These are phyloP conservation scores for Drosophila kohkoa DNA, from an alignment of 1,140 invertebrate genomes.

Conservation along the genomic window DNA sequence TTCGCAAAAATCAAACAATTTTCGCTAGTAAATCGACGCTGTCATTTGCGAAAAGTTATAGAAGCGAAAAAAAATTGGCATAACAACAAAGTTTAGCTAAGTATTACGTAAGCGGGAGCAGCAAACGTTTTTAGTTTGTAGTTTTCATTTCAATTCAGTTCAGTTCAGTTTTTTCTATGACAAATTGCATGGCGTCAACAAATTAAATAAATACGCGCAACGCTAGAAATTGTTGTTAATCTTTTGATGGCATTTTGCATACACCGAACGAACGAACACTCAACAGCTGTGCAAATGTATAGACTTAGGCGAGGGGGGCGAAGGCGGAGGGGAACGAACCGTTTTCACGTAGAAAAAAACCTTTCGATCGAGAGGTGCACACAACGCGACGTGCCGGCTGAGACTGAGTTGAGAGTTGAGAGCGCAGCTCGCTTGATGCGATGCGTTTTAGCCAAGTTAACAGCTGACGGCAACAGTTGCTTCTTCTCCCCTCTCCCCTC, in stretches of 20 bases:
- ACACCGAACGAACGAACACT: slow-evolving; percentile 18
- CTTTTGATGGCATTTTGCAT: slow-evolving; percentile 41
- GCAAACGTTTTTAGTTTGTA: neutral
- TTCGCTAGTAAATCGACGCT: slow-evolving; percentile 43
- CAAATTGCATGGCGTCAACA: slow-evolving; percentile 69
- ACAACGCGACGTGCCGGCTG: slow-evolving; percentile 72
- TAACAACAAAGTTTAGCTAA: slow-evolving; percentile 34
- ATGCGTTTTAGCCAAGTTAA: slow-evolving; percentile 66
- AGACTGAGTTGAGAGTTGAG: slow-evolving; percentile 53
- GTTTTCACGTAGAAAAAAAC: slow-evolving; percentile 48
- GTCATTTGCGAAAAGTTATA: slow-evolving; percentile 66
- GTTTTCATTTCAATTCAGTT: slow-evolving; percentile 32
- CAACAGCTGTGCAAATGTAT: slow-evolving; percentile 69
- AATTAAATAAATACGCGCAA: slow-evolving; percentile 69
- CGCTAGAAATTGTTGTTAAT: slow-evolving; percentile 55
- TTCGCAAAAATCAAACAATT: slow-evolving; percentile 47
- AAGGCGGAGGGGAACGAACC: slow-evolving; percentile 30
- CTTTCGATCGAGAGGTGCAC: slow-evolving; percentile 63
- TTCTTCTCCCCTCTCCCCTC: slow-evolving; percentile 12
- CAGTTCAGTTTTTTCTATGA: slow-evolving; percentile 41
- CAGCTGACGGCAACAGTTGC: slow-evolving; percentile 58
- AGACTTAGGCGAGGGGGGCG: neutral
- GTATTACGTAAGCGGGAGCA: slow-evolving; percentile 70
- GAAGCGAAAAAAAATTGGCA: slow-evolving; percentile 33
- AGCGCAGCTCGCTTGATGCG: slow-evolving; percentile 36